Percentiles rank a stretch among this genome's conserved stretches.
Conservation (phyloP, 2,113 vertebrate species). For the Cheirogaleus medius region DNA sequence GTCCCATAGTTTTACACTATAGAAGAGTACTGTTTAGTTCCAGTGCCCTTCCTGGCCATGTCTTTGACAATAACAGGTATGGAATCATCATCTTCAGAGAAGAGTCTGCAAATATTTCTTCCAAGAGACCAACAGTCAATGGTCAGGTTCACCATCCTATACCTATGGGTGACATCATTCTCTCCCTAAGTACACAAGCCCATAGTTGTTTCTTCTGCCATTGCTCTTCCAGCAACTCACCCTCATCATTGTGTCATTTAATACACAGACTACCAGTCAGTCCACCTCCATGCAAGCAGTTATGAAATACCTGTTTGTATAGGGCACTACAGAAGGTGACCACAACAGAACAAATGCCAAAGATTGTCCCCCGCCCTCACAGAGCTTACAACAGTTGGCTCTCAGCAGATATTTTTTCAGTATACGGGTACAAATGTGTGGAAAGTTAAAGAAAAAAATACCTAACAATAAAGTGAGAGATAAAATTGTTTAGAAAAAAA, state of each 20-base stretch:
- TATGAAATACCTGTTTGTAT: background rate
- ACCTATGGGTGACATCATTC: background rate
- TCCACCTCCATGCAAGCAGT: background rate
- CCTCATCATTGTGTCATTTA: background rate
- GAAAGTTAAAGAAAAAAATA: background rate
- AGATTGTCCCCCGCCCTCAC: background rate
- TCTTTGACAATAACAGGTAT: background rate
- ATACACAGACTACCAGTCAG: background rate
- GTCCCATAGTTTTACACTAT: background rate
- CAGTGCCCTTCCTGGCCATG: background rate
- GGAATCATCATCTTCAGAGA: background rate
- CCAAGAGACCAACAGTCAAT: background rate
- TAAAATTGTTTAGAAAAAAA: background rate
- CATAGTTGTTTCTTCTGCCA: background rate
- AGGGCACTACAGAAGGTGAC: background rate
- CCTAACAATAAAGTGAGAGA: background rate
- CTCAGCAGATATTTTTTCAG: background rate
- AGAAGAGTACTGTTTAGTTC: background rate
- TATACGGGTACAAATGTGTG: background rate
- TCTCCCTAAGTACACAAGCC: background rate
- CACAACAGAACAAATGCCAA: background rate
- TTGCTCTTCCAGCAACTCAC: background rate
- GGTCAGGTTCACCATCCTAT: background rate
- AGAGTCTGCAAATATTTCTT: background rate
- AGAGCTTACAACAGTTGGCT: background rate